Evolutionary conservation across 1,140 invertebrate species (phyloP), one percentile per base, ranked within the genome.

Genomic region (Asbolus verrucosus): DNA sequence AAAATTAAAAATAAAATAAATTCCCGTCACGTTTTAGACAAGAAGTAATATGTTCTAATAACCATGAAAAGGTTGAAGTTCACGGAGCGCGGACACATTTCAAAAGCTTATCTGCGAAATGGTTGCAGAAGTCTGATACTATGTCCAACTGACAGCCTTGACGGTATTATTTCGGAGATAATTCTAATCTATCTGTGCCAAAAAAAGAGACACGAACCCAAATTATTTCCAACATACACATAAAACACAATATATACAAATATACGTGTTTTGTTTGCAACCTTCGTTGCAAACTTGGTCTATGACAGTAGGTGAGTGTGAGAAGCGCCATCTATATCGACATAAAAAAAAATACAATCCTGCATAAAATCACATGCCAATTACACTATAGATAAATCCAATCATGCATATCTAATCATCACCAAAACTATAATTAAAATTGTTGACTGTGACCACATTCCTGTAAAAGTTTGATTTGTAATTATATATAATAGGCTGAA

Each of bases 31-130:
- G 66, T 60, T 38, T 41, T 68, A 27, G 43, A 50, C 50, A 21
- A 54, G 46, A 50, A 68, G 50, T 54, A 68, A 68, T 68, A 68
- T 68, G 46, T 68, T 54, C 66, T 68, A 68, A 68, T 68, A 68
- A 68, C 31, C 66, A 54, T 46, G 19, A 43, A 68, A 66, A 68
- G 66, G 66, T 68, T 68, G 50, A 36, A 68, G 59, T 61, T 68
- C 66, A 68, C 30, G 50, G 50, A 68, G 54, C 31, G 59, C 33
- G 43, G 33, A 54, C 33, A 68, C 66, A 68, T 68, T 68, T 68
- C 59, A 54, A 59, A 39, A 36, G 30, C 61, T 63, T 63, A 63
- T 63, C 61, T 63, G 21, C 16, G 39, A 14, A 63, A 63, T 41
- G 61, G 33, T 63, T 63, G 61, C 39, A 63, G 61, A 63, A 54